A percentile compares a stretch with the other conserved stretches of the same genome.
These are phyloP conservation scores for Macropodus opercularis DNA, from an alignment of 2,797 vertebrate species.

Conservation along the genomic window DNA sequence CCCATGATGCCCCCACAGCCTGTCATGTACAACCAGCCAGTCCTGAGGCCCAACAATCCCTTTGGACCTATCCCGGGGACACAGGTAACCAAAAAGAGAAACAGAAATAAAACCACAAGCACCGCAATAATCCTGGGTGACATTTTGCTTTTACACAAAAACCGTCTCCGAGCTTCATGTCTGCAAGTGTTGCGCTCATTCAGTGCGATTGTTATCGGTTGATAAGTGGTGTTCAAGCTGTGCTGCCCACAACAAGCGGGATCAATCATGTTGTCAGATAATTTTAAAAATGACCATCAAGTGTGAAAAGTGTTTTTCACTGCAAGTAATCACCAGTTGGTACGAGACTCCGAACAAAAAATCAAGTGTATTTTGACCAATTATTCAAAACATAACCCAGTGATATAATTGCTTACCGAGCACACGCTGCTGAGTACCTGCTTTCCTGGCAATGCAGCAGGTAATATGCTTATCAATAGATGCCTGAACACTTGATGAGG, in stretches of 20 bases:
- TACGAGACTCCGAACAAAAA: slow-evolving; percentile 30
- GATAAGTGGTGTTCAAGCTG: slow-evolving; percentile 8
- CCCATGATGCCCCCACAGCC: slow-evolving; percentile 88
- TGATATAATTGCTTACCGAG: slow-evolving; percentile 40
- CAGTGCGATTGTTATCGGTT: not conserved
- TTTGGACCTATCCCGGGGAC: slow-evolving; percentile 88
- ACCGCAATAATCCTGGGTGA: not conserved
- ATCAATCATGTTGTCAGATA: slow-evolving; percentile 23
- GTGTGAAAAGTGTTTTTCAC: slow-evolving; percentile 11
- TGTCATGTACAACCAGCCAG: slow-evolving; percentile 88
- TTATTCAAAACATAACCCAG: slow-evolving; percentile 57
- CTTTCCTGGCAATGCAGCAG: slow-evolving; percentile 52
- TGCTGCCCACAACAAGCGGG: slow-evolving; percentile 6
- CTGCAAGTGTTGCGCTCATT: not conserved
- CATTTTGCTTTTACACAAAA: not conserved
- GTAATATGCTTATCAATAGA: slow-evolving; percentile 60
- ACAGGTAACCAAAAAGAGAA: slow-evolving; percentile 79
- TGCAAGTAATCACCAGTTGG: slow-evolving; percentile 8
- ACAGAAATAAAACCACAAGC: not conserved
- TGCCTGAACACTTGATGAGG: slow-evolving; percentile 63
- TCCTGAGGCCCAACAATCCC: slow-evolving; percentile 88
- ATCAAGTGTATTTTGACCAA: slow-evolving; percentile 45
- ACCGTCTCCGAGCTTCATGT: not conserved
- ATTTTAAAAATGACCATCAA: slow-evolving; percentile 27
- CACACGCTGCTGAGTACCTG: slow-evolving; percentile 20